phyloP scores from a whole-genome alignment of 2,113 vertebrate species.

The Phylloscopus whistleri region DNA sequence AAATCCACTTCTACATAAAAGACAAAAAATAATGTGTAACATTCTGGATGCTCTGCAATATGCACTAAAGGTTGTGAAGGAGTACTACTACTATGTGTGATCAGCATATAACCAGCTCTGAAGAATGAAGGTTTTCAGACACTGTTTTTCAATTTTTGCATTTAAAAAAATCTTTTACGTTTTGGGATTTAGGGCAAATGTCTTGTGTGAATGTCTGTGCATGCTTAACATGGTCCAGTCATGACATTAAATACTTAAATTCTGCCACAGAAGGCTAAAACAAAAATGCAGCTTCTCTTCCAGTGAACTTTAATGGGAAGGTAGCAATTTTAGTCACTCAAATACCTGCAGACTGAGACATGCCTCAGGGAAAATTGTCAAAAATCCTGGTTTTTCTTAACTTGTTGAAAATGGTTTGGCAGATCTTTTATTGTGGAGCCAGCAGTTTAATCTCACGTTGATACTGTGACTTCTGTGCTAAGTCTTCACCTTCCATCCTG shows the following conservation, averaged over 20 bases:
- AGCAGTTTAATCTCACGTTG: neutral
- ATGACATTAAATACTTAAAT: neutral
- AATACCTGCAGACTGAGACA: neutral
- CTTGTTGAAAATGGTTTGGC: neutral
- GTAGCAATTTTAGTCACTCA: neutral
- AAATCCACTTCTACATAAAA: conserved; percentile 31
- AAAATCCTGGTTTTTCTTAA: neutral
- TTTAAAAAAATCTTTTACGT: neutral
- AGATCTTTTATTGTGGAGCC: neutral
- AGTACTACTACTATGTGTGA: neutral
- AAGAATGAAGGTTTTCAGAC: neutral
- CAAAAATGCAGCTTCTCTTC: neutral
- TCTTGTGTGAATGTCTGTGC: neutral
- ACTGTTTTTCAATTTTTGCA: neutral
- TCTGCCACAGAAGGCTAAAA: neutral
- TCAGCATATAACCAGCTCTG: neutral
- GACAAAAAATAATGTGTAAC: conserved; percentile 8
- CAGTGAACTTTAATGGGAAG: neutral
- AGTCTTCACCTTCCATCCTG: neutral
- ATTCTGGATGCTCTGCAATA: neutral
- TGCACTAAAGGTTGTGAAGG: neutral
- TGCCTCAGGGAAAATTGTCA: neutral
- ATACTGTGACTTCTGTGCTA: neutral
- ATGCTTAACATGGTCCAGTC: neutral
- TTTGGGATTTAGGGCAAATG: neutral